A percentile compares a stretch with the other conserved stretches of the same genome.
Evolutionary conservation across 2,113 vertebrate genomes (phyloP).

Genomic region (Pachyramphus minor): DNA sequence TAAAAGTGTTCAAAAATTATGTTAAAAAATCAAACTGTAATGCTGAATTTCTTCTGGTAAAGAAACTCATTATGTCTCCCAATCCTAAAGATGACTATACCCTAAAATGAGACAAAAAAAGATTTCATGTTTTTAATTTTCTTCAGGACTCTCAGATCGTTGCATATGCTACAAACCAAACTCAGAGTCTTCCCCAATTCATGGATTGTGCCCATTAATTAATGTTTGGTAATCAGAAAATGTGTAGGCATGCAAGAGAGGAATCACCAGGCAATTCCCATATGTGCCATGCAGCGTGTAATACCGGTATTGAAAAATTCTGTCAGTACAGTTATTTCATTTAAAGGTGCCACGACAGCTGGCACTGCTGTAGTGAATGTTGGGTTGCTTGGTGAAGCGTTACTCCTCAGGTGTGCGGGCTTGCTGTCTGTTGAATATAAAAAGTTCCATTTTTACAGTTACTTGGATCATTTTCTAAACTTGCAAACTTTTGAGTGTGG

Average conservation of each 20-base stretch:
- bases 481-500: not conserved
- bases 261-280: not conserved
- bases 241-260: not conserved
- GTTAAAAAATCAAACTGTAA: not conserved
- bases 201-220: not conserved
- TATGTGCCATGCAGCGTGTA: not conserved
- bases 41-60: not conserved
- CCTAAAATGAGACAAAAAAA: not conserved
- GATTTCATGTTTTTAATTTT: not conserved
- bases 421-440: not conserved
- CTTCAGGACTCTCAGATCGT: not conserved
- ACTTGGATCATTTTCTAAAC: not conserved
- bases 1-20: not conserved
- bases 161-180: not conserved
- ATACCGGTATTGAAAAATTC: not conserved
- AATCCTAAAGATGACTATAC: not conserved
- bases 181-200: not conserved
- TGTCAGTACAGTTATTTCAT: not conserved
- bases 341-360: not conserved
- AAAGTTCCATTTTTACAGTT: not conserved
- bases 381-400: not conserved
- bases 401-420: not conserved
- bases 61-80: not conserved
- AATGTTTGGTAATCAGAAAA: not conserved
- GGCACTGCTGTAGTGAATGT: fast-evolving